phyloP scores from a whole-genome alignment of 1,140 invertebrate genomes.

The Euwallacea fornicatus region DNA sequence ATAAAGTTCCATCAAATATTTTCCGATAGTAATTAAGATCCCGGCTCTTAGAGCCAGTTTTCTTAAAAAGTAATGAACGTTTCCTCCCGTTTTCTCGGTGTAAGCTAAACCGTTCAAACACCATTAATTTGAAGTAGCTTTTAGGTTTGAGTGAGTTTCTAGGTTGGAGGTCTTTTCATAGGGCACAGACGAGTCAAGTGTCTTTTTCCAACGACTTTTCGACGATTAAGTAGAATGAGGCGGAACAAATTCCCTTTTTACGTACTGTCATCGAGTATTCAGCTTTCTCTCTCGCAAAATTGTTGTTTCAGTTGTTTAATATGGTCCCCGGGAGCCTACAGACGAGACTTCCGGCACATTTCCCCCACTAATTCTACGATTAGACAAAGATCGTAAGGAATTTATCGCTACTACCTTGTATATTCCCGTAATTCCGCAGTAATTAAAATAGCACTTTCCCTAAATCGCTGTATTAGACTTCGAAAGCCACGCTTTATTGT shows the following conservation, averaged over 20 bases:
- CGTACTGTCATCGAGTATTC: too few species aligned
- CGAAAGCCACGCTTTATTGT: slow-evolving; percentile 21
- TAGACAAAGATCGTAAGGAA: slow-evolving; percentile 22
- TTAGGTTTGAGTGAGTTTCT: slow-evolving; percentile 14
- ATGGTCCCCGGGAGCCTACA: neutral
- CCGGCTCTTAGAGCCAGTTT: neutral
- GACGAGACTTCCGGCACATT: slow-evolving; percentile 28
- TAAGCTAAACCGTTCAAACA: slow-evolving; percentile 29
- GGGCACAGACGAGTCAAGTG: slow-evolving; percentile 16
- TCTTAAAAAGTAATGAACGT: slow-evolving; percentile 25
- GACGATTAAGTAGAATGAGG: slow-evolving; percentile 1
- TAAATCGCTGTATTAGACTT: slow-evolving; percentile 29
- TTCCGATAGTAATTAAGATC: neutral
- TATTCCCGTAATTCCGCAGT: slow-evolving; percentile 6
- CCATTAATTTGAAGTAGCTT: slow-evolving; percentile 33
- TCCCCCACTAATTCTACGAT: slow-evolving; percentile 23
- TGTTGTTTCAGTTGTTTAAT: too few species aligned
- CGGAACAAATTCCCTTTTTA: neutral
- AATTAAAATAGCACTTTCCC: slow-evolving; percentile 31
- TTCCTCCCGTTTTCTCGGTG: slow-evolving; percentile 15
- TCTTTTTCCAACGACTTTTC: slow-evolving; percentile 13
- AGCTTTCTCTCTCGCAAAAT: too few species aligned
- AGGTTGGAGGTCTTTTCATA: slow-evolving; percentile 18
- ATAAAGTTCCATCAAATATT: slow-evolving; percentile 3
- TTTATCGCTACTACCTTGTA: slow-evolving; percentile 18